Evolutionary conservation across 2,888 invertebrate genomes (phyloP).

Genomic region (Brachypterus glaber): DNA sequence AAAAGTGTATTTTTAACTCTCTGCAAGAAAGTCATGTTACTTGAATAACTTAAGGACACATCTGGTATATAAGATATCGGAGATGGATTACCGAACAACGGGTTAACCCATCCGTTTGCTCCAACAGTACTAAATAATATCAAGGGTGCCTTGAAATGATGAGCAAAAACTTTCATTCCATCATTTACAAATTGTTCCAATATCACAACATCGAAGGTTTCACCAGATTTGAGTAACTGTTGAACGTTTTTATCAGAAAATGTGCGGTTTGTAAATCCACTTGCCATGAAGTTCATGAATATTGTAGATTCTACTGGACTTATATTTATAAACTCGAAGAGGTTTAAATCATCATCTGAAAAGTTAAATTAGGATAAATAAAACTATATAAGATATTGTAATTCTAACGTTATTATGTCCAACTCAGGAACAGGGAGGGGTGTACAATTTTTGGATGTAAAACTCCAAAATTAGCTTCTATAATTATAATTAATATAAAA

Average conservation of each 20-base stretch:
- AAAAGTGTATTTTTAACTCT: conserved; percentile 45
- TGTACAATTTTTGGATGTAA: no score
- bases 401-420: no score
- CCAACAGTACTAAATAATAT: conserved; percentile 38
- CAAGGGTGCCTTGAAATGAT: conserved; percentile 31
- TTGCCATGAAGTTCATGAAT: not conserved
- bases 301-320: no score
- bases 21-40: conserved; percentile 44
- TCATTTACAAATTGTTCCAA: conserved; percentile 43
- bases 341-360: no score
- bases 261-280: conserved; percentile 9
- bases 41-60: conserved; percentile 35
- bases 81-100: conserved; percentile 40
- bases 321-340: no score
- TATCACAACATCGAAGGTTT: conserved; percentile 33
- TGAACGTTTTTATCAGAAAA: conserved; percentile 34
- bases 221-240: conserved; percentile 30
- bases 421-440: no score
- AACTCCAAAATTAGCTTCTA: no score
- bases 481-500: no score
- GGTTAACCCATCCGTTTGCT: conserved; percentile 39
- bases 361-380: no score
- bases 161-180: conserved; percentile 36
- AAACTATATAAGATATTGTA: no score
- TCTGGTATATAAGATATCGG: conserved; percentile 35